Evolutionary conservation across 2,113 vertebrate species (phyloP).

Genomic region (Nibea albiflora): DNA sequence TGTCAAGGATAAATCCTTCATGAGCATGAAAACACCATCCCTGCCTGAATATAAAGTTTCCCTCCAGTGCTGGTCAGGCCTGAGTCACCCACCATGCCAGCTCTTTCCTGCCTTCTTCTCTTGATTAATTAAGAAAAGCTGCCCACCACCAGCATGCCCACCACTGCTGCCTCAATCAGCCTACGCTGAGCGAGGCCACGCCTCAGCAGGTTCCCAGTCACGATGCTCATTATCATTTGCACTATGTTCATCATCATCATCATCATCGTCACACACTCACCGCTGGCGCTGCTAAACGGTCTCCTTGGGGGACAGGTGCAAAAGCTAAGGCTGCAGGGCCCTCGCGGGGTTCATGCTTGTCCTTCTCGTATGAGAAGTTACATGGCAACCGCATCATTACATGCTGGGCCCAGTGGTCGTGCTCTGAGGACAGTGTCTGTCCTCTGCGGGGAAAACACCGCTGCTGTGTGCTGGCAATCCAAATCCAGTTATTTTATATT

Average conservation of each 20-base stretch:
- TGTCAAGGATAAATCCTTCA: constrained; percentile 5
- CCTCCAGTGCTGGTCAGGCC: background rate
- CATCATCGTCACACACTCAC: constrained; percentile 30
- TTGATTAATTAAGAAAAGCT: constrained; percentile 10
- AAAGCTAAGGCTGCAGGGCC: background rate
- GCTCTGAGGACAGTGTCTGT: background rate
- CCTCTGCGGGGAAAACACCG: background rate
- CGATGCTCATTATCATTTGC: constrained; percentile 60
- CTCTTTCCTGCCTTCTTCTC: constrained; percentile 5
- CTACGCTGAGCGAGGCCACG: constrained; percentile 2
- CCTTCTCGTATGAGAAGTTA: constrained; percentile 3
- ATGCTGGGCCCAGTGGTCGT: background rate
- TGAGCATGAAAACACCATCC: background rate
- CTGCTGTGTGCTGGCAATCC: background rate
- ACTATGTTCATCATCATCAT: constrained; percentile 43
- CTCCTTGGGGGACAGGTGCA: constrained; percentile 34
- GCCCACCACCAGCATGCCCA: background rate
- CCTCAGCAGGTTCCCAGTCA: constrained; percentile 51
- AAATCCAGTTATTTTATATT: no score
- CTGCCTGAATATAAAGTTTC: background rate
- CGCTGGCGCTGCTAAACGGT: constrained; percentile 46
- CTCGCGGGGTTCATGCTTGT: background rate
- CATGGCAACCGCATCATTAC: constrained; percentile 8
- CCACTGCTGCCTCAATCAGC: constrained; percentile 12
- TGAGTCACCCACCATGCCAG: background rate